These are phyloP conservation scores for Saxicola maurus DNA, from an alignment of 2,797 vertebrate genomes.

Conservation along the genomic window DNA sequence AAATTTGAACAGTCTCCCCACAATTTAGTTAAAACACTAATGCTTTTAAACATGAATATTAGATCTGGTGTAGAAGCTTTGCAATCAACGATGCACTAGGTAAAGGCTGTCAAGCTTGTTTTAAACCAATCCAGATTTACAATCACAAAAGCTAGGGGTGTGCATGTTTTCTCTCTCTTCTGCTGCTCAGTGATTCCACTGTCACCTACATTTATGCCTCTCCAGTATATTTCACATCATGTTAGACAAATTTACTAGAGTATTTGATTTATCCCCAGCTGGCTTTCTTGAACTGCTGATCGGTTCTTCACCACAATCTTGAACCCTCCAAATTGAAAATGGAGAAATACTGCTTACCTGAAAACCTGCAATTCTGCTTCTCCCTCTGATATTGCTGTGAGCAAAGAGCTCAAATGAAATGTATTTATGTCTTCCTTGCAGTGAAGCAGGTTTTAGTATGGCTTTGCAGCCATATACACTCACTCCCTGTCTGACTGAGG, in stretches of 20 bases:
- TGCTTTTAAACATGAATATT: not conserved
- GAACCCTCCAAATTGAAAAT: conserved; percentile 11
- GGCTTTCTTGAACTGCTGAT: not conserved
- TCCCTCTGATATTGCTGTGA: not conserved
- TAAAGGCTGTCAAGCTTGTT: not conserved
- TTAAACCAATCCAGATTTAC: not conserved
- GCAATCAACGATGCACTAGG: not conserved
- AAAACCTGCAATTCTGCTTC: conserved; percentile 21
- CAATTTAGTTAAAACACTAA: not conserved
- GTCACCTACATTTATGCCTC: not conserved
- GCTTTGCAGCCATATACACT: not conserved
- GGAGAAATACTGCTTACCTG: conserved; percentile 51
- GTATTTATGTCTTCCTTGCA: not conserved
- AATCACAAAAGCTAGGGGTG: not conserved
- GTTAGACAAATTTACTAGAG: not conserved
- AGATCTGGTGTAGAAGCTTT: not conserved
- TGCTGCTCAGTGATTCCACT: not conserved
- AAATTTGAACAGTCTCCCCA: not conserved
- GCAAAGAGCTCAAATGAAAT: not conserved
- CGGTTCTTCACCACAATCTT: not conserved
- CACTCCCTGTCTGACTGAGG: not conserved
- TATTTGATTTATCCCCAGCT: not conserved
- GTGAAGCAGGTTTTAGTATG: not conserved
- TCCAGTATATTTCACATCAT: not conserved
- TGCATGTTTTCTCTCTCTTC: not conserved